Evolutionary conservation across 1,140 invertebrate species (phyloP).

Genomic region (Micrasema longulum): DNA sequence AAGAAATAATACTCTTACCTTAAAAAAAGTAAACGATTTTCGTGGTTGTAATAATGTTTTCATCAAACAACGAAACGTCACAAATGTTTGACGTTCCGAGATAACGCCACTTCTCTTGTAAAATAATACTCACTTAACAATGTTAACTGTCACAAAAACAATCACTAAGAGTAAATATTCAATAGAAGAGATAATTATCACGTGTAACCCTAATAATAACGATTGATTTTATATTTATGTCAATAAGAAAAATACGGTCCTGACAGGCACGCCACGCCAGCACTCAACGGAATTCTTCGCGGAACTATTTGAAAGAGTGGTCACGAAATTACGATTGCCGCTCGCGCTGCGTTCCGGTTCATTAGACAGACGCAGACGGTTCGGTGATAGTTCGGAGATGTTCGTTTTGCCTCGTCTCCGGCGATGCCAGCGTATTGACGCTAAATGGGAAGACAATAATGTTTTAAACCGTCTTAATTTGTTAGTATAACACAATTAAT

Average conservation of each 20-base stretch:
- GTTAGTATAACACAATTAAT: no score
- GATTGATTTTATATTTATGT: constrained; percentile 5
- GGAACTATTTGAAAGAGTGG: constrained; percentile 35
- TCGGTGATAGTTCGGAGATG: constrained; percentile 36
- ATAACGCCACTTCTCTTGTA: constrained; percentile 16
- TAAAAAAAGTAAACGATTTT: no score
- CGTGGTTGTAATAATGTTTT: neutral
- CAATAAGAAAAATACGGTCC: neutral
- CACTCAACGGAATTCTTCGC: constrained; percentile 35
- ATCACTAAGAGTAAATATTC: constrained; percentile 19
- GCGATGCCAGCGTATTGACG: no score
- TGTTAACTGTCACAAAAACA: constrained; percentile 26
- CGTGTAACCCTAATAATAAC: no score
- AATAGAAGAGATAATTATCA: neutral
- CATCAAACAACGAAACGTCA: constrained; percentile 29
- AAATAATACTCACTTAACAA: constrained; percentile 17
- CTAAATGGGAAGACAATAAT: no score
- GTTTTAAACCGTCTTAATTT: no score
- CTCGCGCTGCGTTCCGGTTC: constrained; percentile 24
- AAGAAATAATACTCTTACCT: no score
- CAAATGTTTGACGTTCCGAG: constrained; percentile 26
- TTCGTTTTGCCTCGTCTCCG: constrained; percentile 5
- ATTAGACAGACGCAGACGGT: no score
- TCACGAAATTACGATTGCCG: constrained; percentile 22
- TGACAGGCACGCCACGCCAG: constrained; percentile 4